Percentiles rank a stretch among this genome's conserved stretches.
phyloP scores from a whole-genome alignment of 2,113 vertebrate species.

The Petromus typicus region DNA sequence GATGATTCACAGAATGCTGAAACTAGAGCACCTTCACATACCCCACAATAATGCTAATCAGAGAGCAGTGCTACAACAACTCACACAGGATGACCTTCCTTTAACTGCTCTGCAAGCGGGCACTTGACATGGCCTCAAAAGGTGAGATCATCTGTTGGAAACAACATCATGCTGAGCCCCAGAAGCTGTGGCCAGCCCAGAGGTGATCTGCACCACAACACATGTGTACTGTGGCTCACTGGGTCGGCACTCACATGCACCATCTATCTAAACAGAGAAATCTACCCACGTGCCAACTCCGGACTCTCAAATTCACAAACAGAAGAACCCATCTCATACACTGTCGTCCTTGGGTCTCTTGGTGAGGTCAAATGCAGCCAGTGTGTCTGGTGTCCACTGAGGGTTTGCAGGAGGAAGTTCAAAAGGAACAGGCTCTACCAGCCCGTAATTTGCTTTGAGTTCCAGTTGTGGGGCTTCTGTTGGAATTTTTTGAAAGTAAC shows the following conservation, averaged over 20 bases:
- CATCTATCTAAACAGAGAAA: background rate
- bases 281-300: background rate
- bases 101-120: background rate
- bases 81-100: background rate
- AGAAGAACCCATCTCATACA: constrained; percentile 84
- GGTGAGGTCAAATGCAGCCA: constrained; percentile 97
- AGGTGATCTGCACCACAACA: background rate
- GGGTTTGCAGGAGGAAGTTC: constrained; percentile 91
- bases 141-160: background rate
- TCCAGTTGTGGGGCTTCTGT: constrained; percentile 95
- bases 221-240: background rate
- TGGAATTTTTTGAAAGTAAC: constrained; percentile 98
- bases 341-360: constrained; percentile 95
- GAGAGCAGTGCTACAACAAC: background rate
- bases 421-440: constrained; percentile 94
- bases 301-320: background rate
- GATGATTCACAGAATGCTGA: background rate
- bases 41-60: background rate
- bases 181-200: background rate
- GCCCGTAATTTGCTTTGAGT: constrained; percentile 96
- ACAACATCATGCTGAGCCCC: background rate
- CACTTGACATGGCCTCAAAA: background rate
- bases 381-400: constrained; percentile 92
- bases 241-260: background rate
- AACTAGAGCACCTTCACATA: background rate